Evolutionary conservation across 1,140 invertebrate genomes (phyloP), one percentile per base, ranked within the genome.

Genomic region (Drosophila subpulchrella): DNA sequence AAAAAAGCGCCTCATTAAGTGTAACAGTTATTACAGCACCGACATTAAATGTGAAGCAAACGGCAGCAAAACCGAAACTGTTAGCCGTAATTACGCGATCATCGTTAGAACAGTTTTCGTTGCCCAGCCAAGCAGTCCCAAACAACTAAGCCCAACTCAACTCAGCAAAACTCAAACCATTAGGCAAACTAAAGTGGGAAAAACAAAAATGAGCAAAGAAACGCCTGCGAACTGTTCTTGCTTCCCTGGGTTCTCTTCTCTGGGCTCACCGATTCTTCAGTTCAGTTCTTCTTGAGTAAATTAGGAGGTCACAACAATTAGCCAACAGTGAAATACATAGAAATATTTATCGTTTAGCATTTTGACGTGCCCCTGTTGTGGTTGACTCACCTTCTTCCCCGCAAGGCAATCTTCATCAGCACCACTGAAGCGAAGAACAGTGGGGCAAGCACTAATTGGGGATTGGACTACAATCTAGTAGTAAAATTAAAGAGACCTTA

Each of bases 291-390:
- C 86, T 89, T 91, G 83, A 91, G 90, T 91, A 91, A 90, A 91
- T 91, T 91, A 91, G 80, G 90, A 91, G 90, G 90, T 91, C 90
- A 91, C 78, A 91, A 78, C 88, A 91, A 91, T 91, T 91, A 91
- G 90, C 90, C 90, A 91, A 90, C 78, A 91, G 90, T 91, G 83
- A 78, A 85, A 78, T 62, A 81, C 67, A 78, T 65, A 78, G 58
- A 78, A 63, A 91, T 82, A 73, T 77, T 85, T 79, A 65, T 72
- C 81, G 76, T 91, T 80, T 88, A 91, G 66, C 80, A 81, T 88
- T 91, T 91, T 91, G 88, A 81, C 88, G 81, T 76, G 80, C 47
- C 75, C 71, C 53, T 51, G 34, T 50, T 76, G 61, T 34, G 53
- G 48, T 42, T 67, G 46, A 73, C 39, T 38, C 66, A 48, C 39